Evolutionary conservation across 2,888 invertebrate genomes (phyloP).

Genomic region (Tiliacea aurago): DNA sequence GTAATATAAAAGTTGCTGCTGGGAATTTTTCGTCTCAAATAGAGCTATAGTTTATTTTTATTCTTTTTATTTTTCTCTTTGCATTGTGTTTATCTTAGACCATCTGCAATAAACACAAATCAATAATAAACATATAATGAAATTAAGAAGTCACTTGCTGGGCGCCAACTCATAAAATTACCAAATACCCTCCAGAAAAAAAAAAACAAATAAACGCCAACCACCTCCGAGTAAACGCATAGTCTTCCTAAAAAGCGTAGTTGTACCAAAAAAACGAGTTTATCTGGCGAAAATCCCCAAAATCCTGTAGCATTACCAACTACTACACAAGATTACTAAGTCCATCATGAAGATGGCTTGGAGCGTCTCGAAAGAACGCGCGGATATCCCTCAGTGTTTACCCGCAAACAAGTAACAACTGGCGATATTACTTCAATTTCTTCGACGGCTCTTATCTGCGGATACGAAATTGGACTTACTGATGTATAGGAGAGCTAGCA

Average conservation of each 20-base stretch:
- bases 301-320: conserved; percentile 68
- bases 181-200: conserved; percentile 37
- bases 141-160: conserved; percentile 30
- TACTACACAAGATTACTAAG: conserved; percentile 75
- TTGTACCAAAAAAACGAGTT: conserved; percentile 65
- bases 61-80: not conserved
- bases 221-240: conserved; percentile 22
- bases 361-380: conserved; percentile 65
- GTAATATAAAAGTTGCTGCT: conserved; percentile 7
- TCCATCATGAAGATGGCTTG: conserved; percentile 75
- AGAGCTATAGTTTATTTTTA: not conserved
- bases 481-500: conserved; percentile 25
- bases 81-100: not conserved
- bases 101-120: not conserved
- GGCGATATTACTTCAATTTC: conserved; percentile 83
- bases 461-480: conserved; percentile 69
- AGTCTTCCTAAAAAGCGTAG: conserved; percentile 56
- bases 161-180: conserved; percentile 31
- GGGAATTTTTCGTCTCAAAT: not conserved
- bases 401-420: conserved; percentile 79
- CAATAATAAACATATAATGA: not conserved
- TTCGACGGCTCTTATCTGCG: conserved; percentile 80
- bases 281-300: conserved; percentile 63
- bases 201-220: conserved; percentile 24
- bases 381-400: conserved; percentile 73